Evolutionary conservation across 2,113 vertebrate genomes (phyloP), one percentile per base, ranked within the genome.

Genomic region (Cepphus grylle): DNA sequence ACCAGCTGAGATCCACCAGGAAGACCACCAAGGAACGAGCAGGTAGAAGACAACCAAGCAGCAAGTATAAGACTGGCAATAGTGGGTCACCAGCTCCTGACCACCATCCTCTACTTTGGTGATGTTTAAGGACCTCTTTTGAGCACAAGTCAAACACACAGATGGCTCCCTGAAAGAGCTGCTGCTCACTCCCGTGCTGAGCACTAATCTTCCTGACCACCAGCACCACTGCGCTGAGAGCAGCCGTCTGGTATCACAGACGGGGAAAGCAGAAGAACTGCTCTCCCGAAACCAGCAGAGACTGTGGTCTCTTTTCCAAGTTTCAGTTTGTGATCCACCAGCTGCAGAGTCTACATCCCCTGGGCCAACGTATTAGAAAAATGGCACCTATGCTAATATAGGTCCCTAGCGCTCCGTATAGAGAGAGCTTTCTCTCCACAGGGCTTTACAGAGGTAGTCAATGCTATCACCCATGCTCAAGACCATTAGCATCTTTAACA

Each of bases 241-340:
- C 23, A n/a, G 22, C 3, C 1, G 8, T 15, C 49, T 32, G 32
- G 20, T 23, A 22, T 15, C 15, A 2, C 1, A 27, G 29, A 32
- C 0, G 26, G 22, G 9, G 5, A 67, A 25, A 63, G 16, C 47
- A 49, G 27, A 67, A 52, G 11, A 92, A 29, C 50, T 25, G 13
- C 6, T 36, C 22, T 67, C 21, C 69, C 67, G 42, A 45, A 73
- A 52, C 26, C 53, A 83, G 8, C 1, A 32, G 42, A 58, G 43
- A 6, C 43, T 12, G 12, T 6, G 30, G 30, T 21, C 21, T 65
- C n/a, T 42, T 23, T 52, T 56, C 29, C 43, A 74, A 80, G 19
- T 19, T 38, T 47, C n/a, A 25, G 61, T 45, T 40, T 50, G 56
- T 18, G 29, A 58, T 22, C 38, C 40, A 89, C 20, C 65, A 59